Evolutionary conservation across 1,140 invertebrate species (phyloP).

Genomic region (Coptotermes formosanus): DNA sequence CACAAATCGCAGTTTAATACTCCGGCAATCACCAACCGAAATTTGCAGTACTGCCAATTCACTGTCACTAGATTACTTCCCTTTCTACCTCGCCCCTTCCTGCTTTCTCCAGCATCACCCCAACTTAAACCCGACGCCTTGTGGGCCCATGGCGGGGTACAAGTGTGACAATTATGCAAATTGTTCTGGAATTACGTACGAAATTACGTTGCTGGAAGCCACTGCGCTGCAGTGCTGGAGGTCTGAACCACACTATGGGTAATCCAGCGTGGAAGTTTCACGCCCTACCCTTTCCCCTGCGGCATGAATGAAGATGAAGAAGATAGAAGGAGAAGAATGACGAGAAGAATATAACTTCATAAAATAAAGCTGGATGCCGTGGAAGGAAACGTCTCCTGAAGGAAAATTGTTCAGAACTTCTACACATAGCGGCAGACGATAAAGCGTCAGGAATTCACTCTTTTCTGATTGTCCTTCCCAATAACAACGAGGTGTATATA

Average conservation of each 20-base stretch:
- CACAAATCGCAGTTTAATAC: no score
- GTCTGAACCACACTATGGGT: not conserved
- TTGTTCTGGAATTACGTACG: slow-evolving; percentile 15
- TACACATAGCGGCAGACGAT: not conserved
- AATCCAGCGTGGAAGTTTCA: slow-evolving; percentile 1
- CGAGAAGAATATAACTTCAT: slow-evolving; percentile 13
- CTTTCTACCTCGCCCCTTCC: not conserved
- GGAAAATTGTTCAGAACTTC: not conserved
- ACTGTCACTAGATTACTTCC: not conserved
- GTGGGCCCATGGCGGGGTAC: slow-evolving; percentile 2
- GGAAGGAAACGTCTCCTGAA: not conserved
- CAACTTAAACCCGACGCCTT: slow-evolving; percentile 8
- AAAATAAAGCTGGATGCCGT: not conserved
- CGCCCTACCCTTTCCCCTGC: not conserved
- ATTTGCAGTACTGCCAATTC: not conserved
- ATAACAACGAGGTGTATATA: no score
- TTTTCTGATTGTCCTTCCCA: no score
- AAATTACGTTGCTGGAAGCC: slow-evolving; percentile 10
- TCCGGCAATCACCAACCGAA: no score
- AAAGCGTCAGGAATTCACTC: not conserved
- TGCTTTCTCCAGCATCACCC: not conserved
- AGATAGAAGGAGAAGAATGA: not conserved
- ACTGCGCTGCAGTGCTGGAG: not conserved
- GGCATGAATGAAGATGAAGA: not conserved
- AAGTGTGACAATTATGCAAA: slow-evolving; percentile 16